Conservation (phyloP, 2,113 vertebrate species). For the Turdus rufiventris region DNA sequence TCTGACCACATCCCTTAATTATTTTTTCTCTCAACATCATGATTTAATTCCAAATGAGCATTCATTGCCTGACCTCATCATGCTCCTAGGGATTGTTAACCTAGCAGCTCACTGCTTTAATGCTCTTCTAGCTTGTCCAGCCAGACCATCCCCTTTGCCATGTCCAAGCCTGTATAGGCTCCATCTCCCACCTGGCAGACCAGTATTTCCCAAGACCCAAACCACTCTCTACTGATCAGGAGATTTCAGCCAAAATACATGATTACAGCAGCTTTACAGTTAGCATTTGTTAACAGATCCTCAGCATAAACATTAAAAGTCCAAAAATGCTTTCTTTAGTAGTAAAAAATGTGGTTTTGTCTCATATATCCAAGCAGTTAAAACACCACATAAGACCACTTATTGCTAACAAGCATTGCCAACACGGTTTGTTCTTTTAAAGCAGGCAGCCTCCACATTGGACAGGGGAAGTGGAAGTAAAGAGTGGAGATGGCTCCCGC, state of each 20-base stretch:
- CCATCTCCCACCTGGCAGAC: background rate
- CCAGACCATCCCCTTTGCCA: background rate
- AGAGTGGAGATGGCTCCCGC: background rate
- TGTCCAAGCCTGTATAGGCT: background rate
- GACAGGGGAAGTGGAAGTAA: background rate
- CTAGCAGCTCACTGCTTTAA: background rate
- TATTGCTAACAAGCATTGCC: background rate
- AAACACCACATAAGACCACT: background rate
- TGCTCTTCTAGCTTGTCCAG: background rate
- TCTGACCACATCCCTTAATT: slow-evolving; percentile 6
- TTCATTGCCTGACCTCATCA: background rate
- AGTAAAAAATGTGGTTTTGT: background rate
- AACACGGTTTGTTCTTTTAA: background rate
- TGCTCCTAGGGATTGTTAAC: background rate
- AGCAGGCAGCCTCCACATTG: fast-evolving
- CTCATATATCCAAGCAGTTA: background rate
- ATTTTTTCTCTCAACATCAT: slow-evolving; percentile 13
- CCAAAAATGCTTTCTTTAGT: background rate
- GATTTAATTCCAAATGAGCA: slow-evolving; percentile 18
- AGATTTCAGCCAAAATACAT: background rate
- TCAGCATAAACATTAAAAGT: background rate
- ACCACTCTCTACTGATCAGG: background rate
- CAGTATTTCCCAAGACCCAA: background rate
- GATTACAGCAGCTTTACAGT: background rate
- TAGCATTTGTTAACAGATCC: background rate